Percentiles rank a stretch among this genome's conserved stretches.
Evolutionary conservation across 2,888 invertebrate genomes (phyloP).

Genomic region (Cataglyphis altisquamis): DNA sequence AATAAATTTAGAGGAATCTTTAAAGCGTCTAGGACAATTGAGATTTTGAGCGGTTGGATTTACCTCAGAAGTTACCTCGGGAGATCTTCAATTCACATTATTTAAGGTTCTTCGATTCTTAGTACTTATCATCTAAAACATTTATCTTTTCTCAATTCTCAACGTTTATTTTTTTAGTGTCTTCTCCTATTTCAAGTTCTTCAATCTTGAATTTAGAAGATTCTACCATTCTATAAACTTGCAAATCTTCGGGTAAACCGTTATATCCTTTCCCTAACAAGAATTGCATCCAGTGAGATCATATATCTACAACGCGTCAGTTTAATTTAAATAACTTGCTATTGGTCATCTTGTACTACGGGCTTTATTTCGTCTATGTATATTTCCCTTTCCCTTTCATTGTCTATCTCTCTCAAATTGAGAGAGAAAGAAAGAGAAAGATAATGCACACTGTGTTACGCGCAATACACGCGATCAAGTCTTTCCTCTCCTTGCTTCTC

Average conservation of each 20-base stretch:
- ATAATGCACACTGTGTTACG: slow-evolving; percentile 75
- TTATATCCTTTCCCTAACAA: not conserved
- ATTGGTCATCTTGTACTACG: slow-evolving; percentile 16
- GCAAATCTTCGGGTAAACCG: not conserved
- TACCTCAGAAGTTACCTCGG: not conserved
- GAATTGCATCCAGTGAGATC: not conserved
- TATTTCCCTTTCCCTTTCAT: slow-evolving; percentile 63
- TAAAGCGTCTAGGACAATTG: not conserved
- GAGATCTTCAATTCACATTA: not conserved
- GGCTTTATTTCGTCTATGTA: slow-evolving; percentile 69
- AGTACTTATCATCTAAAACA: not conserved
- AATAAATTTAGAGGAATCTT: slow-evolving; percentile 6
- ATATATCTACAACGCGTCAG: not conserved
- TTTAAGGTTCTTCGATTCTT: not conserved
- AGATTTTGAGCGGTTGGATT: not conserved
- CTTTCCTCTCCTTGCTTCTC: slow-evolving; percentile 63
- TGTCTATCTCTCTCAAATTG: slow-evolving; percentile 12
- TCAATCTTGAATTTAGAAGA: not conserved
- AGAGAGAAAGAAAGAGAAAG: not conserved
- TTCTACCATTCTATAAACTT: slow-evolving; percentile 9
- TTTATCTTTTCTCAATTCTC: not conserved
- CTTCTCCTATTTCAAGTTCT: not conserved
- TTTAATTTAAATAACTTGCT: not conserved
- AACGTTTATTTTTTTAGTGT: not conserved
- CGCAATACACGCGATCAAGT: slow-evolving; percentile 62